Conservation (phyloP, 2,113 vertebrate species). For the Macaca fascicularis region T2T-MFA8v1.1 NC_088395.1:145123001-145123500, state of each 20-base stretch:
- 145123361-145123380: not conserved
- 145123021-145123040: no score
- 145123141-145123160: no score
- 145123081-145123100: no score
- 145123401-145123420: not conserved
- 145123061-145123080: no score
- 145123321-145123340: not conserved
- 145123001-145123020: no score
- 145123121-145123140: no score
- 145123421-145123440: not conserved
- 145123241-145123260: slow-evolving; percentile 2
- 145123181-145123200: no score
- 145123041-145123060: no score
- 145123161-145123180: no score
- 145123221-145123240: not conserved
- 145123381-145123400: slow-evolving; percentile 9
- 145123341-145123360: not conserved
- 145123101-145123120: no score
- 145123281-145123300: not conserved
- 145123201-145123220: not conserved
- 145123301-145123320: not conserved
- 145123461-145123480: not conserved
- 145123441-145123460: not conserved
- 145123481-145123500: not conserved
- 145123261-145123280: not conserved